A percentile compares a stretch with the other conserved stretches of the same genome.
These are phyloP conservation scores for Campoletis raptor DNA, from an alignment of 2,888 invertebrate genomes.

Conservation along the genomic window DNA sequence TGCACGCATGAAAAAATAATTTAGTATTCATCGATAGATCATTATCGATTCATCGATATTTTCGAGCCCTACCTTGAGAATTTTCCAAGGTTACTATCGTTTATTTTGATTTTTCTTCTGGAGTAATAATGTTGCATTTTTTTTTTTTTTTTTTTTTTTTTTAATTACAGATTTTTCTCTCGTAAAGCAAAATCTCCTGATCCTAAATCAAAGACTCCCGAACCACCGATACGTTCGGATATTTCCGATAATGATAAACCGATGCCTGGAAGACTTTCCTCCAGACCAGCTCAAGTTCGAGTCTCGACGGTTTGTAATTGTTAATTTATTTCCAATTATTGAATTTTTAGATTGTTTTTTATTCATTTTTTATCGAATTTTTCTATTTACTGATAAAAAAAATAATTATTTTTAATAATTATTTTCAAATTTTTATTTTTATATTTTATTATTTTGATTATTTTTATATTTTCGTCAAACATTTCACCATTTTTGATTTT, in stretches of 20 bases:
- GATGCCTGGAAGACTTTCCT: slow-evolving; percentile 74
- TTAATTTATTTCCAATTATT: neutral
- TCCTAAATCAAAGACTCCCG: slow-evolving; percentile 89
- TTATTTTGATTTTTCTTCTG: neutral
- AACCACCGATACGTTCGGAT: slow-evolving; percentile 86
- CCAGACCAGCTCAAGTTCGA: slow-evolving; percentile 82
- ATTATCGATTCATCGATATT: neutral
- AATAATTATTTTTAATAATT: too few species aligned
- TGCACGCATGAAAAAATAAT: neutral
- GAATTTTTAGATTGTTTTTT: neutral
- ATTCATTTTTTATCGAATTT: neutral
- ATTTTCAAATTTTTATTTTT: too few species aligned
- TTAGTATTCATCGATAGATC: neutral
- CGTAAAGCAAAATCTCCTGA: slow-evolving; percentile 89
- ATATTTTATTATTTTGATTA: too few species aligned
- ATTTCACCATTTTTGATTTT: slow-evolving; percentile 1
- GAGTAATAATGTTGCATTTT: neutral
- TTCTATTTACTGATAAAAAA: too few species aligned
- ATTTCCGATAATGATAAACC: slow-evolving; percentile 79
- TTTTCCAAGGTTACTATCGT: neutral
- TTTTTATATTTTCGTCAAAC: neutral
- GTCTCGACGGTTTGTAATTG: slow-evolving; percentile 81
- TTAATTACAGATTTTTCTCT: slow-evolving; percentile 90
- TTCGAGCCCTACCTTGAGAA: neutral
- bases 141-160: neutral